Evolutionary conservation across 2,888 invertebrate genomes (phyloP), one percentile per base, ranked within the genome.

Genomic region (Panorpa germanica): DNA sequence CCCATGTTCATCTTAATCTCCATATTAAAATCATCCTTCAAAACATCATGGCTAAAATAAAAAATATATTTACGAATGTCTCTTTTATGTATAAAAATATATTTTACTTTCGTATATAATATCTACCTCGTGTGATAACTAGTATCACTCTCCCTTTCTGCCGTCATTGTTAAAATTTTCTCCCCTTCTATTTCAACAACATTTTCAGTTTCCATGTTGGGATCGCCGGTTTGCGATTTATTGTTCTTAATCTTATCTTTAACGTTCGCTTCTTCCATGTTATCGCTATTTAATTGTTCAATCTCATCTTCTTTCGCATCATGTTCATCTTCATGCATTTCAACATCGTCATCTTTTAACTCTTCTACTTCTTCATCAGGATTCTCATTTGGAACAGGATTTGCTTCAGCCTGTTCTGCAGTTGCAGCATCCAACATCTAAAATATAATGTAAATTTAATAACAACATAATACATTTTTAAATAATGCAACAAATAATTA

Each of bases 401-500:
- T 71, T 39, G 66, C 52, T 40, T 77, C 63, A 20, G 76, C 76
- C 53, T 91, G 88, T 39, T 90, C 86, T 49, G 80, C 70, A 0
- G 78, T 80, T 1, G 80, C 80, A 28, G 71, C 70, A 40, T 81
- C 81, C 38, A 77, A 49, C 3, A 68, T 64, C 63, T 65, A 30
- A 12, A 10, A 34, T 35, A 37, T 23, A 38, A 23, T 36, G 25
- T 13, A 20, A 31, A 22, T 35, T 14, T 9, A 15, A 19, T 21
- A 13, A 19, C 2, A 23, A 28, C 28, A 16, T 21, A 16, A 14
- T 6, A 6, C 5, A 9, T 12, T 13, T n/a, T 18, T 14, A 17
- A 20, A 10, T 13, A 29, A 11, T 13, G 4, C 10, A n/a, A 20
- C 6, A 25, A 35, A 30, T 25, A 21, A 15, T 36, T 17, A 13